Base-by-base conservation (phyloP, 2,888 invertebrate genomes). In the Scrobipalpa costella region DNA sequence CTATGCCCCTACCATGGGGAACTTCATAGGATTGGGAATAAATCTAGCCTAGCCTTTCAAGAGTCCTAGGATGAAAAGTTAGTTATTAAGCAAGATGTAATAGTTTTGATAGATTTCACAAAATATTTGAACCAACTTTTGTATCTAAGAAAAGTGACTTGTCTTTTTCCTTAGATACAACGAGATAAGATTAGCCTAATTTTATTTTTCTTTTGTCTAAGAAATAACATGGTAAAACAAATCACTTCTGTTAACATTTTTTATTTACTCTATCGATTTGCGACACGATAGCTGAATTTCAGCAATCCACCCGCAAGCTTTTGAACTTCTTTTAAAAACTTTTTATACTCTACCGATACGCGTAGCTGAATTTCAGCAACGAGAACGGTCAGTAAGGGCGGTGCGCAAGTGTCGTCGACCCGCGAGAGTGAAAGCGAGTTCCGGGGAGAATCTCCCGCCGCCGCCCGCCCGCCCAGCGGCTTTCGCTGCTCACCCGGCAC, bases 391-490 rank as follows among this genome's bases (percentile, higher is more conserved):
- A 77, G 88, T 87, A 86, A 80, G 87, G 90, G 87, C 79, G 80
- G 74, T 83, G 75, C 82, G 79, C 84, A 83, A 55, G 82, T 85
- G 90, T 89, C 90, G 89, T 79, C 86, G 90, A 90, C 90, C 88
- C 78, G 85, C 81, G 88, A 87, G 88, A 90, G 90, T 88, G 89
- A 88, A 89, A 88, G 87, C 86, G 78, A 80, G 84, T 88, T 89
- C 89, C 88, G 88, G 88, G 88, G 86, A 81, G 88, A 52, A 19
- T 72, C 72, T 73, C 69, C 73, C 66, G 72, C 74, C 85, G 78
- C 84, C 80, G 85, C 86, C 86, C 80, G 85, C 86, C 86, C 88
- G 85, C 78, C 80, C 79, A 81, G 76, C 75, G 86, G 86, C 91
- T 86, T 91, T 89, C 87, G 88, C 91, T 89, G 81, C 63, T 21